These are phyloP conservation scores for Montipora sp. DNA, from an alignment of 64 coral and sea anemone species.

Conservation along the genomic window DNA sequence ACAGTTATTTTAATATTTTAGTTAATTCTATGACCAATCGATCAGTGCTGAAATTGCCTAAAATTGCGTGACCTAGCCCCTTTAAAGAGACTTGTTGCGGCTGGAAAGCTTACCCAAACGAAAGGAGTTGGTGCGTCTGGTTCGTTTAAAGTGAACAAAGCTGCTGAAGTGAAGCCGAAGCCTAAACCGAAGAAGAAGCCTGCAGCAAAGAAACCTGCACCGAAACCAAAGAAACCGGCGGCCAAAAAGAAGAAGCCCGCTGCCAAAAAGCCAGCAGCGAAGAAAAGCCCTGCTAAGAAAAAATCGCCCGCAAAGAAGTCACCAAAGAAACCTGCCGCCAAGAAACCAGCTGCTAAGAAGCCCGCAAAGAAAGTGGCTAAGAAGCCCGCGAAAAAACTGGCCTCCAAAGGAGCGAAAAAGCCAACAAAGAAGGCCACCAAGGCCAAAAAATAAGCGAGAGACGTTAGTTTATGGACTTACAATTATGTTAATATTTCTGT, in stretches of 20 bases:
- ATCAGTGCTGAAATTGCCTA: too few species aligned
- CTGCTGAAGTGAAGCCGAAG: constrained; percentile 22
- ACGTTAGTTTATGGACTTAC: neutral
- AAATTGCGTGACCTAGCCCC: too few species aligned
- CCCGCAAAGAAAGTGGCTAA: constrained; percentile 68
- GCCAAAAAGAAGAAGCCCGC: constrained; percentile 49
- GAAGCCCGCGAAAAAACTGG: constrained; percentile 46
- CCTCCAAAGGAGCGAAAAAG: neutral
- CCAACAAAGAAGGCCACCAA: constrained; percentile 24
- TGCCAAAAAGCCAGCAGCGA: constrained; percentile 61
- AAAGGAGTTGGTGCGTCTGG: constrained; percentile 95
- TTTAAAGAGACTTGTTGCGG: neutral
- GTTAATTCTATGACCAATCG: too few species aligned
- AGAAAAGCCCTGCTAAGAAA: constrained; percentile 52
- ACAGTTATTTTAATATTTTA: too few species aligned
- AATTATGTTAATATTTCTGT: neutral
- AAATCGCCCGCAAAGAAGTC: constrained; percentile 67
- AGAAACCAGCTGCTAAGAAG: constrained; percentile 48
- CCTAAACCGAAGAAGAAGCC: constrained; percentile 70
- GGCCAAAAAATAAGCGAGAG: constrained; percentile 12
- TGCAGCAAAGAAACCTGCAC: constrained; percentile 35
- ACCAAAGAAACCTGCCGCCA: constrained; percentile 53
- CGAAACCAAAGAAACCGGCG: constrained; percentile 67
- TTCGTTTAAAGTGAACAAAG: constrained; percentile 86
- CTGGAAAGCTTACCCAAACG: constrained; percentile 44